phyloP scores from a whole-genome alignment of 1,140 invertebrate species.

The Drosophila ohnishii region DNA sequence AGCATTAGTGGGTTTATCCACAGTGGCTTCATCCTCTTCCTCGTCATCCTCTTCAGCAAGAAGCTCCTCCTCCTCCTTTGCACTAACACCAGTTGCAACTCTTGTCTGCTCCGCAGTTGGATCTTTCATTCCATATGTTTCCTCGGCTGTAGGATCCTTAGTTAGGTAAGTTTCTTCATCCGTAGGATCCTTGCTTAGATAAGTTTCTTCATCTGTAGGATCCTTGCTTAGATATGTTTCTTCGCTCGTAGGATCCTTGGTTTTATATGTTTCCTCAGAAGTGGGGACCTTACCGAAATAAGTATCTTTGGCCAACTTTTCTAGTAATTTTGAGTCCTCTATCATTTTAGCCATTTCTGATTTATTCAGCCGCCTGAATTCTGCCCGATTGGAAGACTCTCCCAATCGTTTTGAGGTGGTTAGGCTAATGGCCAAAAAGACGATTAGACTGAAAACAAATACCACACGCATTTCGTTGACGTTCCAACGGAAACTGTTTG shows the following conservation, averaged over 20 bases:
- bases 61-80: conserved; percentile 3
- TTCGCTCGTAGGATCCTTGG: neutral
- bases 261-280: neutral
- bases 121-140: neutral
- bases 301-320: conserved; percentile 23
- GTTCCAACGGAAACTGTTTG: conserved; percentile 39
- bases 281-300: neutral
- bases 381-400: neutral
- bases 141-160: neutral
- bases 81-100: neutral
- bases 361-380: neutral
- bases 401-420: neutral
- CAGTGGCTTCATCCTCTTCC: conserved; percentile 10
- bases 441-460: conserved; percentile 23
- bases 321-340: neutral
- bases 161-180: neutral
- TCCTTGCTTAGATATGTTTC: neutral
- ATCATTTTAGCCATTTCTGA: conserved; percentile 9
- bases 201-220: neutral
- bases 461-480: conserved; percentile 44
- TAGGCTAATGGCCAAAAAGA: conserved; percentile 4
- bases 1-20: conserved; percentile 12
- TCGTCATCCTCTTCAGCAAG: conserved; percentile 18
- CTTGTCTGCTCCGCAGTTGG: conserved; percentile 10
- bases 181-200: neutral